Evolutionary conservation across 92 coral and sea anemone species (phyloP), one percentile per base, ranked within the genome.

Genomic region (Epizoanthus illoricatus): DNA sequence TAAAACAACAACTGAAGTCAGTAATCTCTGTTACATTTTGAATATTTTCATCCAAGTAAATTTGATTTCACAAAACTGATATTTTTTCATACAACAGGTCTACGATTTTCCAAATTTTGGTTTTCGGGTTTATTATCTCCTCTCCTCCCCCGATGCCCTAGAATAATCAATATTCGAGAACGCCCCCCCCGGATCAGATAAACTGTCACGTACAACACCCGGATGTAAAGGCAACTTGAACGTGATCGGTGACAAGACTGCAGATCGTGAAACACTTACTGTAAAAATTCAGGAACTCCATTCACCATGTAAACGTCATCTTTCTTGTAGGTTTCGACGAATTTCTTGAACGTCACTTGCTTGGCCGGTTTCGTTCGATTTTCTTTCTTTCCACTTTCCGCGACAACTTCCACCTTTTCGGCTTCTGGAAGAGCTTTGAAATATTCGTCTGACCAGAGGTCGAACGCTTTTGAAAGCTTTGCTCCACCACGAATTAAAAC

Each of bases 241-340:
- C 36, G 36, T 28, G 36, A 28, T 28, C 36, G 36, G 36, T 28
- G 36, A 28, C 36, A 28, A 28, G 36, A 28, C 36, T 28, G 36
- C 36, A n/a, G 36, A 45, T 57, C n/a, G 15, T 21, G 62, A 19
- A 15, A 13, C 23, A 93, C 99, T 91, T 85, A 97, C 99, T 93
- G 98, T 13, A 97, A 71, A 76, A 97, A 94, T 2, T 92, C 88
- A 43, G 94, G 90, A 47, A 97, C 99, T 24, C 97, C 98, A 74
- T 97, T 89, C 2, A 97, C 99, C 99, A 97, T 91, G 68, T 97
- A 97, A 42, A 97, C 89, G 85, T 97, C 99, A 21, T 92, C 85
- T 11, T 58, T 45, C 49, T 64, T 87, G 71, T 97, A 97, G 10
- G 88, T 86, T 33, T 74, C 59, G 6, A 97, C 92, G 76, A 97